Base-by-base conservation (phyloP, 2,888 invertebrate genomes). In the Embidobia sp. region DNA sequence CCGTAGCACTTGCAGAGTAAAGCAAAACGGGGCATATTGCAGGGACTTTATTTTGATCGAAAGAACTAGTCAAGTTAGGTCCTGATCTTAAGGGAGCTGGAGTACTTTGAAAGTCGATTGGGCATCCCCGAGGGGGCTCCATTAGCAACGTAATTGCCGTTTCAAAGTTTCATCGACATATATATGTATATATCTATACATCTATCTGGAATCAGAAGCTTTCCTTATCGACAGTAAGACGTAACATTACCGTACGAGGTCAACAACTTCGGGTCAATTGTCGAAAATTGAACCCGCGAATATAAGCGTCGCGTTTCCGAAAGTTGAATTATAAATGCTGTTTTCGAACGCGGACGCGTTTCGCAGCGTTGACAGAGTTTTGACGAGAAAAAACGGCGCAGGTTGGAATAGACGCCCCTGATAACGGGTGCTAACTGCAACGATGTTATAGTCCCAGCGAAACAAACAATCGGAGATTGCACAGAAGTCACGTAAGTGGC, bases 91-190 rank as follows among this genome's bases (percentile, higher is more conserved):
- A 33, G 26, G 33, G 40, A 57, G 44, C 29, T 64, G 16, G 18
- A 51, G 48, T 64, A 81, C 80, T 80, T 76, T 37, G 72, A 81
- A 83, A 84, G 82, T 83, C 81, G 81, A 80, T 80, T 79, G 79
- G 73, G 77, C 80, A 82, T 81, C 81, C 82, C 82, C 83, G 77
- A 73, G 77, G 82, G 83, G 75, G 82, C 81, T 84, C 85, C 85
- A 86, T 85, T 85, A 86, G 84, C 82, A 66, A 63, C 78, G 83
- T 85, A 86, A 86, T 86, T 86, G 85, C 85, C 83, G 80, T 86
- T 86, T 78, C 82, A 80, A 86, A 86, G 85, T 86, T 83, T 80
- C 77, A 37, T 64, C 83, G 82, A 84, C 84, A 59, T 49, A 83
- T 83, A 85, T 85, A 48, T 61, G n/a, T n/a, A 83, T 84, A 86